These are phyloP conservation scores for Monochamus alternatus DNA, from an alignment of 2,888 invertebrate genomes.

Conservation along the genomic window DNA sequence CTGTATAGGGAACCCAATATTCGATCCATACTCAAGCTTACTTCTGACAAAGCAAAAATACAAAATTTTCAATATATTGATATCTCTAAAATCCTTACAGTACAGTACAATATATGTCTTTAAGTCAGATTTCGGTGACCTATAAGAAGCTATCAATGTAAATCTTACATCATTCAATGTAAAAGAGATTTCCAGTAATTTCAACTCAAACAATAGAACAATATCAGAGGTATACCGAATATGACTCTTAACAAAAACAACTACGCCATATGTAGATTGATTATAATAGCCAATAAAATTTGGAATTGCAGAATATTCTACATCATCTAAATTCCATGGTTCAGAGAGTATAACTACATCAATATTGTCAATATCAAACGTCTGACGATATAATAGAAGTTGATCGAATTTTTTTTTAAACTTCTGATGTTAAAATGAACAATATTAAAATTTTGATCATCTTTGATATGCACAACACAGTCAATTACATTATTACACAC, in stretches of 20 bases:
- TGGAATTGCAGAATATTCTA: conserved; percentile 12
- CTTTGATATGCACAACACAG: no score
- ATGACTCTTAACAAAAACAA: conserved; percentile 24
- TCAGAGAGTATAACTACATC: conserved; percentile 24
- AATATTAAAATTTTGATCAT: no score
- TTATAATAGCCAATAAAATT: conserved; percentile 19
- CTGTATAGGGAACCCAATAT: no score
- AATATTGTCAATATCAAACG: conserved; percentile 13
- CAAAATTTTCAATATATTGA: no score
- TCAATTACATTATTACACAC: no score
- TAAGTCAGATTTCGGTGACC: background rate
- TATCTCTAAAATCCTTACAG: no score
- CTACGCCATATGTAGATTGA: conserved; percentile 23
- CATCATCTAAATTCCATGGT: conserved; percentile 11
- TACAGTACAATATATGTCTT: background rate
- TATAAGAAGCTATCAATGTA: background rate
- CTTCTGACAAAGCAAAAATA: no score
- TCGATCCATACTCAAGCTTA: no score
- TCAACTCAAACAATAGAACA: conserved; percentile 5
- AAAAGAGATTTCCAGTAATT: conserved; percentile 24
- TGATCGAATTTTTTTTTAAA: conserved; percentile 16
- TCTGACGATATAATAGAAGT: conserved; percentile 22
- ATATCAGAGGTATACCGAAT: background rate
- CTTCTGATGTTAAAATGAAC: conserved; percentile 8
- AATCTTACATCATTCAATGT: background rate